These are phyloP conservation scores for Anabacerthia variegaticeps DNA, from an alignment of 2,797 vertebrate genomes.

Conservation along the genomic window DNA sequence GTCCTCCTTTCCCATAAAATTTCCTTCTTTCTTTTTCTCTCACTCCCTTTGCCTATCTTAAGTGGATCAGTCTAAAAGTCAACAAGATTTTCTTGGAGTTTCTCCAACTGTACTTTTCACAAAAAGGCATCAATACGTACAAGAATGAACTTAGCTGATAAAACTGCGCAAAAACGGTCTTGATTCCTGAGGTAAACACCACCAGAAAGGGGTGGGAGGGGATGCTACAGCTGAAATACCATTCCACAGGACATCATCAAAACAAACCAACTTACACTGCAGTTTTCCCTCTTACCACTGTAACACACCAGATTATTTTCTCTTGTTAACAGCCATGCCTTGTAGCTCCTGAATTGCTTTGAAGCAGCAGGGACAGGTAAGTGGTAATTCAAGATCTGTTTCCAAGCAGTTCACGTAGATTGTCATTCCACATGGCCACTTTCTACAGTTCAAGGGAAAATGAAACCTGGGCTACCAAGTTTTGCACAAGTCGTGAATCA, in stretches of 20 bases:
- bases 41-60: background rate
- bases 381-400: background rate
- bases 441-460: background rate
- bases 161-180: accelerated
- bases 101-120: background rate
- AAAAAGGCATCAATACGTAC: background rate
- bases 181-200: background rate
- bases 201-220: background rate
- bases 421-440: background rate
- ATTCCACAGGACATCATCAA: background rate
- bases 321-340: background rate
- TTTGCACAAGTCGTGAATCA: background rate
- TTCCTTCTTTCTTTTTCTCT: background rate
- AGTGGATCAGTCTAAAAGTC: background rate
- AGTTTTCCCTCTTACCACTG: background rate
- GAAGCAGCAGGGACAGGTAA: background rate
- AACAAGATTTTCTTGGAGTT: background rate
- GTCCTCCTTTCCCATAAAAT: background rate
- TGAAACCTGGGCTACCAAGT: background rate
- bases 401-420: background rate
- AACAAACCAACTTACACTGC: background rate
- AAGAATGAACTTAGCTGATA: background rate
- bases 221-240: background rate
- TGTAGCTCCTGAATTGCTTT: background rate
- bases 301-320: background rate